Conservation (phyloP, 2,888 invertebrate species). For the Ecliptopera silaceata region DNA sequence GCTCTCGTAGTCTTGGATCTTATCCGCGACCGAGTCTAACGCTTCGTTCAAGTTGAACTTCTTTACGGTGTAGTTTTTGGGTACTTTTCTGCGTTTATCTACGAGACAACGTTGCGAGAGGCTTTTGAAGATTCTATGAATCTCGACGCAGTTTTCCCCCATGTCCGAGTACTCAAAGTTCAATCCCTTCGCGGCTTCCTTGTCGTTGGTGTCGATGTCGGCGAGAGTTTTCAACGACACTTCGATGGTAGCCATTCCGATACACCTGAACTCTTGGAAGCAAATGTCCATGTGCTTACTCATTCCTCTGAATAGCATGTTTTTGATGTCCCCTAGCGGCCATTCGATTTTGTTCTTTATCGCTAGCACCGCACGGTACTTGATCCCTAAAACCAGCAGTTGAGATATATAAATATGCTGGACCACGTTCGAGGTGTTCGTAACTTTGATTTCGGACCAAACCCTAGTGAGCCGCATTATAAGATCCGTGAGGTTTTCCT, state of each 20-base stretch:
- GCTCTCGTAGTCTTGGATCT: slow-evolving; percentile 38
- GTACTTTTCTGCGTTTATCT: slow-evolving; percentile 52
- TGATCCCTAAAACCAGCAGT: slow-evolving; percentile 83
- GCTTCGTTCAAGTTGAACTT: slow-evolving; percentile 51
- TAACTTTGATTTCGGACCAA: slow-evolving; percentile 87
- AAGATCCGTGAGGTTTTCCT: slow-evolving; percentile 62
- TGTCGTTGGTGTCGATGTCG: slow-evolving; percentile 57
- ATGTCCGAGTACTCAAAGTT: slow-evolving; percentile 86
- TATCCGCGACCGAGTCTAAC: slow-evolving; percentile 59
- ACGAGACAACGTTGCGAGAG: slow-evolving; percentile 65
- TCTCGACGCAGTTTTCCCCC: slow-evolving; percentile 68
- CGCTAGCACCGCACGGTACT: slow-evolving; percentile 67
- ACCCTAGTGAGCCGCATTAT: slow-evolving; percentile 82
- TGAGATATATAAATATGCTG: slow-evolving; percentile 89
- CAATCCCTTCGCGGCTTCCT: slow-evolving; percentile 73
- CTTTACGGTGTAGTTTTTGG: slow-evolving; percentile 45
- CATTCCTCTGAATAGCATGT: slow-evolving; percentile 85
- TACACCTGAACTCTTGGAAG: slow-evolving; percentile 81
- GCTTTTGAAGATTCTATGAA: slow-evolving; percentile 74
- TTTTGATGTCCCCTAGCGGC: slow-evolving; percentile 66
- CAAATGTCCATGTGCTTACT: slow-evolving; percentile 87
- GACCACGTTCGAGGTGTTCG: slow-evolving; percentile 84
- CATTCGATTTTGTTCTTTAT: slow-evolving; percentile 51
- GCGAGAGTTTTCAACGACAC: slow-evolving; percentile 82
- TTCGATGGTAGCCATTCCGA: slow-evolving; percentile 90